A percentile compares a stretch with the other conserved stretches of the same genome.
These are phyloP conservation scores for Yasuhikotakia modesta DNA, from an alignment of 2,797 vertebrate genomes.

Conservation along the genomic window DNA sequence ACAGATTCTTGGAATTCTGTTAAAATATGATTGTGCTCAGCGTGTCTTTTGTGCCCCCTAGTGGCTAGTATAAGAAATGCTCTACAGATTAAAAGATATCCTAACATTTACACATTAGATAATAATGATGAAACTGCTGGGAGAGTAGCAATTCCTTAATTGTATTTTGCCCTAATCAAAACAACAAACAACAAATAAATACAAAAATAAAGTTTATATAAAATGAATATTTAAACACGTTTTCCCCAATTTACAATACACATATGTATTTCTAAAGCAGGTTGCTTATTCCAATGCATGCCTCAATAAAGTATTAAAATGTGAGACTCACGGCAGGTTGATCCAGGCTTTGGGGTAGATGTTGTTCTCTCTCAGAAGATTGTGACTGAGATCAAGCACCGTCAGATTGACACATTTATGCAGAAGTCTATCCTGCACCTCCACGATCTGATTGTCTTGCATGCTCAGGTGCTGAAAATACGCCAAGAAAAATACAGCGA, in stretches of 20 bases:
- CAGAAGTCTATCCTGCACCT: conserved; percentile 70
- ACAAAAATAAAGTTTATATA: too few species aligned
- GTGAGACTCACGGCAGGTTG: conserved; percentile 69
- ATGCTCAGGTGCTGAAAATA: conserved; percentile 74
- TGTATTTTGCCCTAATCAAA: too few species aligned
- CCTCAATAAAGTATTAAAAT: background rate
- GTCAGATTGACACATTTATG: conserved; percentile 70
- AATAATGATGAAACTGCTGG: background rate
- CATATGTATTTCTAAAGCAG: background rate
- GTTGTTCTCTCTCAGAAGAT: conserved; percentile 74
- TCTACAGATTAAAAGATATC: background rate
- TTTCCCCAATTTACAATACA: too few species aligned
- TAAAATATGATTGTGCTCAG: background rate
- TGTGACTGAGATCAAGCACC: conserved; percentile 79
- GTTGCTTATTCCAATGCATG: background rate
- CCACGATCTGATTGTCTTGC: conserved; percentile 72
- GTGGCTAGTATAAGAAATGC: conserved; percentile 23
- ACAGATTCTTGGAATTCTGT: background rate
- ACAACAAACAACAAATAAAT: too few species aligned
- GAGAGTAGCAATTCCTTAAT: background rate
- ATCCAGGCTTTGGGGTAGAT: conserved; percentile 72
- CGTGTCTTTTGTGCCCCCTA: conserved; percentile 41
- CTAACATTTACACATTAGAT: too few species aligned
- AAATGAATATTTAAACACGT: too few species aligned
- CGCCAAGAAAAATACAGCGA: conserved; percentile 4